Base-by-base conservation (phyloP, 2,888 invertebrate genomes). In the Hydropsyche betteni region DNA sequence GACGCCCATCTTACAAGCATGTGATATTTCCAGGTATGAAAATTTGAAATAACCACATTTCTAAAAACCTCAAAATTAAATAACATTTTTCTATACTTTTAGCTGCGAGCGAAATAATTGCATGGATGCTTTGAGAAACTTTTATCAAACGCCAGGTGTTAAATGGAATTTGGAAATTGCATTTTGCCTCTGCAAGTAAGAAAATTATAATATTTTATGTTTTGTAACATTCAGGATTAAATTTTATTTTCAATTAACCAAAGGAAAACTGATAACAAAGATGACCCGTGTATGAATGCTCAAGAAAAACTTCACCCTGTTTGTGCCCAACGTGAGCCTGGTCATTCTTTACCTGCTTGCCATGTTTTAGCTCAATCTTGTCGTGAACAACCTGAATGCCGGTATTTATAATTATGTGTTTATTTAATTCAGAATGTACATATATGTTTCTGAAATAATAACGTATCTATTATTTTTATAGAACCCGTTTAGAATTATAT, bases 161-260 rank as follows among this genome's bases (percentile, higher is more conserved):
- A 92, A 91, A 81, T 93, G 94, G 90, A 95, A 94, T 83, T 90
- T 95, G 80, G 96, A 96, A 85, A 93, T 96, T 81, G 96, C 96
- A 80, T 96, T 96, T 86, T 96, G 96, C 84, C 89, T 96, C 78
- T 96, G 96, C 95, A 95, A 93, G 96, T 95, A 86, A 91, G n/a
- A 38, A 51, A 51, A 51, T 12, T 2, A 51, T 51, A 2, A 51
- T 51, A 12, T 8, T 55, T 55, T 55, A 55, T 55, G 7, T 55
- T 61, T 61, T 8, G 16, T 5, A 24, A 24, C 2, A 24, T 24
- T 34, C 12, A 7, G 8, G 38, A 44, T 74, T 55, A 69, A 68
- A 74, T 72, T 76, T 68, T 77, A 78, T 74, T 73, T 7, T 55
- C 12, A 16, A 14, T 64, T n/a, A 78, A 79, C 83, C 84, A 5